These are phyloP conservation scores for Octodonta nipae DNA, from an alignment of 2,888 invertebrate genomes.

Conservation along the genomic window DNA sequence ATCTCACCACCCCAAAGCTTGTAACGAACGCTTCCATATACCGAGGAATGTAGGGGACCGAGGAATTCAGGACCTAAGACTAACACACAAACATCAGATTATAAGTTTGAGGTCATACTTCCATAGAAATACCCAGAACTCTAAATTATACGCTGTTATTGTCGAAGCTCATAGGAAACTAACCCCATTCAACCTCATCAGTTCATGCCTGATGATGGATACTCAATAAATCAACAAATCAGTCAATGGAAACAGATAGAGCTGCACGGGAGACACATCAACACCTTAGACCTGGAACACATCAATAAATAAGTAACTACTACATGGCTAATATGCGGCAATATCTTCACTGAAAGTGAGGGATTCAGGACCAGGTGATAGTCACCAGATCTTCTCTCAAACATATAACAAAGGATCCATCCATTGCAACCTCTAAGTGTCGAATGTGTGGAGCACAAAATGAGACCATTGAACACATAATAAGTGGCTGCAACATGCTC, in stretches of 20 bases:
- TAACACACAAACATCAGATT: background rate
- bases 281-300: background rate
- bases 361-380: slow-evolving; percentile 1
- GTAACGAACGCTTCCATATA: background rate
- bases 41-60: background rate
- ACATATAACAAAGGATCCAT: background rate
- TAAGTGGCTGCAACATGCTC: background rate
- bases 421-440: background rate
- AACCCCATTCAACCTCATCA: slow-evolving; percentile 1
- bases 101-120: background rate
- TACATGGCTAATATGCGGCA: no score
- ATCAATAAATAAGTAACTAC: no score
- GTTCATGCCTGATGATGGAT: slow-evolving; percentile 1
- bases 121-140: background rate
- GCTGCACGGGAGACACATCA: background rate
- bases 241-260: background rate
- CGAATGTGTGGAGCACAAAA: slow-evolving; percentile 1
- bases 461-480: background rate
- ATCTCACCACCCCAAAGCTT: background rate
- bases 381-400: background rate
- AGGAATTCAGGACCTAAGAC: background rate
- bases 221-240: background rate
- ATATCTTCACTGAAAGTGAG: background rate
- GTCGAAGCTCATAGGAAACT: no score
- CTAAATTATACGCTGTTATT: background rate